These are phyloP conservation scores for Turnix velox DNA, from an alignment of 2,113 vertebrate genomes.

Conservation along the genomic window DNA sequence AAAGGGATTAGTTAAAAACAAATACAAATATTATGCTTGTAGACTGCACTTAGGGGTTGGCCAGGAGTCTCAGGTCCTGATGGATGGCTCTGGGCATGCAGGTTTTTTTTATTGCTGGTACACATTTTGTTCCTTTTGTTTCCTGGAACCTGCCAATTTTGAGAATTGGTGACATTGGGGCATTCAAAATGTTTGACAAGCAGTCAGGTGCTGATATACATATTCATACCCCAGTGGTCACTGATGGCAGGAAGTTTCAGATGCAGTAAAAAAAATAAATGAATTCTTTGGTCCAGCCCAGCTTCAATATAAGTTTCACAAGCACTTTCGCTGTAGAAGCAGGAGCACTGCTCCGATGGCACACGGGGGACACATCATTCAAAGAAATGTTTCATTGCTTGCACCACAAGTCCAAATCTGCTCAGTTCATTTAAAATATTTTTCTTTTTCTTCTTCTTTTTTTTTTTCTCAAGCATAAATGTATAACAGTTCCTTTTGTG, in stretches of 20 bases:
- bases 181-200: constrained; percentile 50
- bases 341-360: constrained; percentile 22
- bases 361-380: constrained; percentile 63
- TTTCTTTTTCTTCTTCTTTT: constrained; percentile 26
- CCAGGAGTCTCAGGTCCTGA: background rate
- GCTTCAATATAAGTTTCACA: constrained; percentile 10
- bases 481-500: constrained; percentile 45
- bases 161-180: constrained; percentile 41
- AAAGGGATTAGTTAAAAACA: background rate
- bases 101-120: constrained; percentile 17
- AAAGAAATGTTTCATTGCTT: constrained; percentile 56
- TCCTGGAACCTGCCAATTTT: constrained; percentile 20
- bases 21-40: background rate
- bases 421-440: constrained; percentile 44
- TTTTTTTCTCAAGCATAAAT: constrained; percentile 2
- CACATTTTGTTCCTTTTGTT: constrained; percentile 53
- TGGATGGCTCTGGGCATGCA: background rate
- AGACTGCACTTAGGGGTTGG: background rate
- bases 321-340: background rate
- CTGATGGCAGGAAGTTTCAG: constrained; percentile 38
- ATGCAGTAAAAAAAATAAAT: constrained; percentile 46
- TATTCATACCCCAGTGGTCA: background rate
- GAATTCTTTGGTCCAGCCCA: background rate
- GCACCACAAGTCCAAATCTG: constrained; percentile 52
- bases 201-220: background rate